Evolutionary conservation across 2,888 invertebrate genomes (phyloP).

Genomic region (Tryphoninae sp.): DNA sequence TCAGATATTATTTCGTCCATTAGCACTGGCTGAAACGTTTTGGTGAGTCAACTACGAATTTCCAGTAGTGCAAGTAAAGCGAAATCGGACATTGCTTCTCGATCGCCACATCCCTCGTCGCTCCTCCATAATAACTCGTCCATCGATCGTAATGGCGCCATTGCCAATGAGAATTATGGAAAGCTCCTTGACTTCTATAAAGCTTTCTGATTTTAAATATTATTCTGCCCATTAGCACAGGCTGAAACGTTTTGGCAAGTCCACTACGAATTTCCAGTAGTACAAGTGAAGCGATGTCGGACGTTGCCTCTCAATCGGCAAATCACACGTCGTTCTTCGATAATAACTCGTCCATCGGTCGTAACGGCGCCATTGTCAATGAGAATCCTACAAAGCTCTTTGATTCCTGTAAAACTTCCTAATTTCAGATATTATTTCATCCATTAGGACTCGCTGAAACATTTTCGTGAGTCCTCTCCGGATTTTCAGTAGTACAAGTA

Average conservation of each 20-base stretch:
- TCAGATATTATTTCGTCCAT: background rate
- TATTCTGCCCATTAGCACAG: background rate
- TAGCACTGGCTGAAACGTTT: too few relatives aligned
- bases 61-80: conserved; percentile 44
- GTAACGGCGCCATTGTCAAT: conserved; percentile 9
- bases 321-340: background rate
- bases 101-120: conserved; percentile 4
- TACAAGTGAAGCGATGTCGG: conserved; percentile 43
- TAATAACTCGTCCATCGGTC: background rate
- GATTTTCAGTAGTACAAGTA: conserved; percentile 42
- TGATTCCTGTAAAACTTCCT: background rate
- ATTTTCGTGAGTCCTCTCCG: too few relatives aligned
- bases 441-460: background rate
- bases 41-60: background rate
- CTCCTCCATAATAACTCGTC: background rate
- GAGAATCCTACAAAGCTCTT: conserved; percentile 35
- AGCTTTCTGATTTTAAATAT: background rate
- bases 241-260: too few relatives aligned
- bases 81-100: conserved; percentile 36
- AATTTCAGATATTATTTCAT: background rate
- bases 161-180: conserved; percentile 35
- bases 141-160: background rate
- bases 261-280: background rate
- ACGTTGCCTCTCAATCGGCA: conserved; percentile 17
- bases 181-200: conserved; percentile 18